Conservation (phyloP, 2,113 vertebrate genomes). For the Fukomys damarensis region DNA sequence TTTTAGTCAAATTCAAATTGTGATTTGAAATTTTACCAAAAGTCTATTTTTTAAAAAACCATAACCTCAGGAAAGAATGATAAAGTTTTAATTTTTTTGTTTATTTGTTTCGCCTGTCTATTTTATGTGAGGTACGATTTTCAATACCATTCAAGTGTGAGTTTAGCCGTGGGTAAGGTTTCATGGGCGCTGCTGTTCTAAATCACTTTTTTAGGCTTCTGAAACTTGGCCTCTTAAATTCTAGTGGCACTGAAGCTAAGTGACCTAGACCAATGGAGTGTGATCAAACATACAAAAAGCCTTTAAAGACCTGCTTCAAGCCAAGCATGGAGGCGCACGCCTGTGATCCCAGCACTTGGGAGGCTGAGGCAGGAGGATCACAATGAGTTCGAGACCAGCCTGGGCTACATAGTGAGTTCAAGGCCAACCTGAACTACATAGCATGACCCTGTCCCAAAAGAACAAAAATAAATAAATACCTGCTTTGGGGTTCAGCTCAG, state of each 20-base stretch:
- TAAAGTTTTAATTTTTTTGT: neutral
- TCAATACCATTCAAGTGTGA: slow-evolving; percentile 1
- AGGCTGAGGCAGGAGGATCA: neutral
- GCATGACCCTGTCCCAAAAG: neutral
- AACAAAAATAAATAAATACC: slow-evolving; percentile 38
- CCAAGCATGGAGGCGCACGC: neutral
- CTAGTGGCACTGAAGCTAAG: slow-evolving; percentile 71
- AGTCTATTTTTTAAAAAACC: neutral
- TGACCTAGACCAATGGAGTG: slow-evolving; percentile 53
- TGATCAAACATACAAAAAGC: slow-evolving; percentile 76
- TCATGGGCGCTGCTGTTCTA: slow-evolving; percentile 73
- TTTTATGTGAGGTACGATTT: neutral
- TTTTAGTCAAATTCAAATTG: slow-evolving; percentile 70
- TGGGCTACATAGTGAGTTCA: too few species aligned
- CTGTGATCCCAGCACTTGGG: neutral
- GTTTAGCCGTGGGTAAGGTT: slow-evolving; percentile 68
- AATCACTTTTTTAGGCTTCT: slow-evolving; percentile 78
- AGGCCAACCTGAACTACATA: neutral
- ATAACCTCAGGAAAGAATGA: slow-evolving; percentile 41
- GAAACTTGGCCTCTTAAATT: slow-evolving; percentile 82
- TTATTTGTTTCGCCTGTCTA: neutral
- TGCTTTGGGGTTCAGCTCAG: slow-evolving; percentile 31
- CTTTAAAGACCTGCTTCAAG: slow-evolving; percentile 56
- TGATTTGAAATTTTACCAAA: slow-evolving; percentile 51
- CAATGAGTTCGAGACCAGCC: neutral